Percentiles rank a stretch among this genome's conserved stretches.
phyloP scores from a whole-genome alignment of 2,888 invertebrate genomes.

The Cybosia mesomella region DNA sequence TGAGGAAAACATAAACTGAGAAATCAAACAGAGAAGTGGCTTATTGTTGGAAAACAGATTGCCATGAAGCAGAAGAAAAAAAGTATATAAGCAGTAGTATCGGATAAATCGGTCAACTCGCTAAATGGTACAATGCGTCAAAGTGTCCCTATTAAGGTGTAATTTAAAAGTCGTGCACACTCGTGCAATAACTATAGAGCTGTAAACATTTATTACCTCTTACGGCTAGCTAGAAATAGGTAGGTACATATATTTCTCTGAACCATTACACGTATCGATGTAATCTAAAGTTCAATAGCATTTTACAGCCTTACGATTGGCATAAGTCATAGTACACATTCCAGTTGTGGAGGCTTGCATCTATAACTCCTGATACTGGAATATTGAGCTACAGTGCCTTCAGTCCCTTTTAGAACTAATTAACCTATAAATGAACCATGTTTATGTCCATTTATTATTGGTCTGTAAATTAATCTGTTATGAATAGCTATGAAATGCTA shows the following conservation, averaged over 20 bases:
- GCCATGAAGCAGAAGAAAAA: too few species aligned
- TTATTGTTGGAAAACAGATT: too few species aligned
- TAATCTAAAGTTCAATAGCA: slow-evolving; percentile 4
- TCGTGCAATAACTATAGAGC: not conserved
- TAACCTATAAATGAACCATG: slow-evolving; percentile 8
- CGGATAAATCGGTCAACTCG: too few species aligned
- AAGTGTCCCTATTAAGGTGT: too few species aligned
- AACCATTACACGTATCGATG: not conserved
- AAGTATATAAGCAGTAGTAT: too few species aligned
- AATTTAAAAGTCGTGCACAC: not conserved
- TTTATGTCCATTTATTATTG: slow-evolving; percentile 5
- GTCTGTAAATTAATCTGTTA: not conserved
- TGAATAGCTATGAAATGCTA: not conserved
- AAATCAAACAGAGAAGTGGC: too few species aligned
- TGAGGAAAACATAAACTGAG: too few species aligned
- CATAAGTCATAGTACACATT: not conserved
- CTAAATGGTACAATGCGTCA: too few species aligned
- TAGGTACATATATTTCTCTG: not conserved
- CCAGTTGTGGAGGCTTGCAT: not conserved
- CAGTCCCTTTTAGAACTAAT: slow-evolving; percentile 13
- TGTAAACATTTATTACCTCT: slow-evolving; percentile 1
- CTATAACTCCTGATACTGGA: slow-evolving; percentile 4
- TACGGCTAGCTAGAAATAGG: not conserved
- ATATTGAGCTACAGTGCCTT: slow-evolving; percentile 8
- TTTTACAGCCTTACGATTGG: not conserved